Conservation (phyloP, 2,113 vertebrate species). For the Lates calcarifer region DNA sequence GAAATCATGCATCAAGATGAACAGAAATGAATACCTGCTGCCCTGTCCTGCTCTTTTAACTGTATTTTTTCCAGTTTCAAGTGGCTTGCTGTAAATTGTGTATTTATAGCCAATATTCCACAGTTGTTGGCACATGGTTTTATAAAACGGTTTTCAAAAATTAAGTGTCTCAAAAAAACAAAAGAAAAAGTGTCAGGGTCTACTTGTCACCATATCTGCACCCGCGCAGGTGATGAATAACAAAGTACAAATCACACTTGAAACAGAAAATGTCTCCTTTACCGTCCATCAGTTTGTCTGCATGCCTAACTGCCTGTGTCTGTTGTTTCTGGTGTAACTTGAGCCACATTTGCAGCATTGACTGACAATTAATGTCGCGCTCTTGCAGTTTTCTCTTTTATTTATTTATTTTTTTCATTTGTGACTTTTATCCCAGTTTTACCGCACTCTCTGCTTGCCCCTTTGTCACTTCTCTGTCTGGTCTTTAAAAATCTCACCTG, state of each 20-base stretch:
- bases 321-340: slow-evolving; percentile 69
- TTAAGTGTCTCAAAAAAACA: slow-evolving; percentile 20
- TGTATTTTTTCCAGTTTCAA: slow-evolving; percentile 62
- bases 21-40: slow-evolving; percentile 40
- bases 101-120: slow-evolving; percentile 16
- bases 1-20: slow-evolving; percentile 43
- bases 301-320: slow-evolving; percentile 84
- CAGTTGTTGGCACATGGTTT: neutral
- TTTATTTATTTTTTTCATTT: slow-evolving; percentile 48
- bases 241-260: slow-evolving; percentile 57
- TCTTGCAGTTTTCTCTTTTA: slow-evolving; percentile 70
- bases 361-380: slow-evolving; percentile 69
- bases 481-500: slow-evolving; percentile 30
- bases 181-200: slow-evolving; percentile 15
- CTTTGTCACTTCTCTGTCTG: slow-evolving; percentile 59
- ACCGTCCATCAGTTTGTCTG: slow-evolving; percentile 76
- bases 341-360: slow-evolving; percentile 72
- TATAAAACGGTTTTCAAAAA: slow-evolving; percentile 23
- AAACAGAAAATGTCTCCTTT: slow-evolving; percentile 66
- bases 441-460: slow-evolving; percentile 72
- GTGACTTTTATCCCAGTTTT: slow-evolving; percentile 57
- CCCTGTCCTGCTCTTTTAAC: slow-evolving; percentile 56
- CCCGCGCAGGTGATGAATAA: slow-evolving; percentile 31
- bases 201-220: slow-evolving; percentile 19
- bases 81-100: slow-evolving; percentile 39